Evolutionary conservation across 2,797 vertebrate genomes (phyloP), one percentile per base, ranked within the genome.

Genomic region (Lacerta viridis): DNA sequence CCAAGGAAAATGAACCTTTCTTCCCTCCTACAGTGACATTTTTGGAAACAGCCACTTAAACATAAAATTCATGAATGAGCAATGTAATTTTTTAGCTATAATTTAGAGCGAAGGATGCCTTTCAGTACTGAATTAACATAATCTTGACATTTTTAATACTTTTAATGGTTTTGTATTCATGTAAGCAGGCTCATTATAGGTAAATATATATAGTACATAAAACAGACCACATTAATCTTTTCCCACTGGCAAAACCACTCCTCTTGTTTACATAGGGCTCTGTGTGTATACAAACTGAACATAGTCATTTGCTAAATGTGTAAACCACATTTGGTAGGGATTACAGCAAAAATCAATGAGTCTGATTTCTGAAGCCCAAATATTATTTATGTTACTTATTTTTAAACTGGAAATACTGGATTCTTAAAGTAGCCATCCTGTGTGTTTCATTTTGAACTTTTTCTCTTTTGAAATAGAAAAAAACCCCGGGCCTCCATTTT

Each of bases 1-100:
- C 95, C 95, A 95, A 95, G 86, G 92, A 95, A 95, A 96, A 95
- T 90, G 82, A 93, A 89, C 80, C 84, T 91, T 94, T 93, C 94
- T 88, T 66, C 83, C 92, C 93, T 90, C 92, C 92, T 94, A 91
- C 95, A 93, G 93, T 92, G 93, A 94, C 91, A 94, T 93, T 95
- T 96, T 94, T 96, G 91, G 95, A 96, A 91, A 92, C 92, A 95
- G 93, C 93, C 94, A 95, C 91, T 96, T 95, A 95, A 91, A 93
- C 89, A 93, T 94, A 84, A 95, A 95, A 94, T 92, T 92, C 92
- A 94, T 96, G 95, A 96, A 96, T 96, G 93, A 93, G 93, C 89
- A 94, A 91, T 92, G 93, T 90, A 94, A 92, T 95, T 94, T 90
- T 93, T 91, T 91, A 94, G 86, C 89, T 90, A 83, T 91, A 94